Evolutionary conservation across 1,140 invertebrate species (phyloP).

Genomic region (Zaprionus taronus): DNA sequence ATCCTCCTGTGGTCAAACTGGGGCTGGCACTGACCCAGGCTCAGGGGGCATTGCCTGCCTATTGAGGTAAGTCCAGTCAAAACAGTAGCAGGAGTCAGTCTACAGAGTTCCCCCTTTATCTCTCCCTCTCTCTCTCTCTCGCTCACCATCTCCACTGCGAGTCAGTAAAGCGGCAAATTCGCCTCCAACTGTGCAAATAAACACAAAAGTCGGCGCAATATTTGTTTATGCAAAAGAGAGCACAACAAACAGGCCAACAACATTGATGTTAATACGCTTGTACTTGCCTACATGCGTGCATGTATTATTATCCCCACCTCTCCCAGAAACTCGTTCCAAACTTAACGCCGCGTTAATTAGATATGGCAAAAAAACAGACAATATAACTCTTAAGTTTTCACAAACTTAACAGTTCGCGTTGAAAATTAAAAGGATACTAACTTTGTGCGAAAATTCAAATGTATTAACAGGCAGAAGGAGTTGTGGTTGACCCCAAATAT

Average conservation of each 20-base stretch:
- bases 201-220: constrained; percentile 53
- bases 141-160: background rate
- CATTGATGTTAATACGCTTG: constrained; percentile 40
- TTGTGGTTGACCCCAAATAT: background rate
- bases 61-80: constrained; percentile 8
- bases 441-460: too few relatives aligned
- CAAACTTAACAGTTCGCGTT: too few relatives aligned
- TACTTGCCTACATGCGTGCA: constrained; percentile 12
- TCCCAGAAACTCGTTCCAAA: background rate
- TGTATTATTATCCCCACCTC: background rate
- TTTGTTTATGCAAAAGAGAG: constrained; percentile 70
- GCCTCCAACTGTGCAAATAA: constrained; percentile 77
- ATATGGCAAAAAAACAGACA: background rate
- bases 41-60: background rate
- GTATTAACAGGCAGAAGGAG: too few relatives aligned
- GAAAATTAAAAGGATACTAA: too few relatives aligned
- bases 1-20: constrained; percentile 30
- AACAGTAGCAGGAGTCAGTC: constrained; percentile 33
- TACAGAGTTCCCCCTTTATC: background rate
- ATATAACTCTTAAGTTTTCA: too few relatives aligned
- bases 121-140: background rate
- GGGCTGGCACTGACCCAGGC: background rate
- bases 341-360: background rate
- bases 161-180: constrained; percentile 63
- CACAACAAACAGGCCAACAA: constrained; percentile 53